phyloP scores from a whole-genome alignment of 1,140 invertebrate genomes.

The Dolichoris vasculosae region DNA sequence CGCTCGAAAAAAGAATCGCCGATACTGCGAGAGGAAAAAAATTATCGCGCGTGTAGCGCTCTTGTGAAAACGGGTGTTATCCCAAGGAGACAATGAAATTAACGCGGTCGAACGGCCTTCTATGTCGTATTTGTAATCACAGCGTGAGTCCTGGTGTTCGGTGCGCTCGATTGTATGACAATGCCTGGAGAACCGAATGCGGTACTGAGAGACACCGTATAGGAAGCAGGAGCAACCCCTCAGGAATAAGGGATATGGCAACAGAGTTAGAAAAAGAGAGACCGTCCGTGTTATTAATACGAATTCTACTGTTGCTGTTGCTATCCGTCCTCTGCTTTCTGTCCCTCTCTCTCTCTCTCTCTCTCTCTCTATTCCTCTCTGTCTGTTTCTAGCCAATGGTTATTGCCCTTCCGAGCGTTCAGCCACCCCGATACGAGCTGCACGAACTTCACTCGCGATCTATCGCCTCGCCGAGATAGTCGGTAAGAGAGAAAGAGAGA shows the following conservation, averaged over 20 bases:
- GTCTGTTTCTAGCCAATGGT: not conserved
- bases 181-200: conserved; percentile 42
- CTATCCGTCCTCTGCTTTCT: not conserved
- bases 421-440: not conserved
- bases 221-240: not conserved
- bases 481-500: conserved; percentile 1
- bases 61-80: no score
- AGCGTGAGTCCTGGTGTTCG: not conserved
- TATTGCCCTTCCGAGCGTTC: not conserved
- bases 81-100: not conserved
- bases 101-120: not conserved
- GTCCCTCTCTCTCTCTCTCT: not conserved
- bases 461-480: not conserved
- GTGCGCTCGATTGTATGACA: not conserved
- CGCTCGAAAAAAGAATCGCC: no score
- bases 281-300: no score
- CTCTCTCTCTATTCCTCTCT: not conserved
- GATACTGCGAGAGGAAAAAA: no score
- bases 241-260: not conserved
- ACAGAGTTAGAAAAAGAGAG: not conserved
- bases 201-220: not conserved
- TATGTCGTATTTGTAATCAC: not conserved
- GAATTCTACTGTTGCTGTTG: no score
- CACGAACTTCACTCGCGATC: not conserved
- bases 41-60: no score